Evolutionary conservation across 2,888 invertebrate genomes (phyloP), one percentile per base, ranked within the genome.

Genomic region (Eristalis arbustorum): DNA sequence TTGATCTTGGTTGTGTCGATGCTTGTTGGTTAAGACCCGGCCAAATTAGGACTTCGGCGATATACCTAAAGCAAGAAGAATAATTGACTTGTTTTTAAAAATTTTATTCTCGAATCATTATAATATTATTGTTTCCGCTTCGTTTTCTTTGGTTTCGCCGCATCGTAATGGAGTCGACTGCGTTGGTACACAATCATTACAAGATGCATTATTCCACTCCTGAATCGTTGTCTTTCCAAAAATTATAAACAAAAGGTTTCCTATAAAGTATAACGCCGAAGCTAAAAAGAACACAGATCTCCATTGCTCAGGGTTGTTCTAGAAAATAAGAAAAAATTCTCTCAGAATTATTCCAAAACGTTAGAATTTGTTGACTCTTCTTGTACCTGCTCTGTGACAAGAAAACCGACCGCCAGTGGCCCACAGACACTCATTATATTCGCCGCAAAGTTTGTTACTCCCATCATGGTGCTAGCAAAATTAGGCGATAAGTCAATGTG

Each of bases 401-500:
- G 93, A 6, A 94, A 90, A 2, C 95, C 95, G 0, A 96, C 95
- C 31, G 95, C 93, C 2, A 96, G 91, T 0, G 97, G 96, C 0
- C 96, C 96, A 88, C 96, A 91, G 79, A 97, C 95, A 42, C 96
- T 96, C 90, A 96, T 95, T 18, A 96, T 93, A 89, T 96, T 96
- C 0, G 96, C 95, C 4, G 94, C 92, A 11, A 95, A 75, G 8
- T 79, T 79, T 23, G 73, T 49, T 10, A 79, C 31, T 2, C 96
- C 97, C 97, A 97, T 97, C 89, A 97, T 92, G 0, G 96, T 95
- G 42, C 97, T 97, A 1, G 97, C 96, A 91, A 96, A 96, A 91
- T 96, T 96, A 0, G 97, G 97, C 6, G 97, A 96, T 69, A 98
- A 93, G 93, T 97, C 97, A 84, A 98, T 96, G 90, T 97, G 97